Base-by-base conservation (phyloP, 2,888 invertebrate genomes). In the Ischnus inquisitorius region DNA sequence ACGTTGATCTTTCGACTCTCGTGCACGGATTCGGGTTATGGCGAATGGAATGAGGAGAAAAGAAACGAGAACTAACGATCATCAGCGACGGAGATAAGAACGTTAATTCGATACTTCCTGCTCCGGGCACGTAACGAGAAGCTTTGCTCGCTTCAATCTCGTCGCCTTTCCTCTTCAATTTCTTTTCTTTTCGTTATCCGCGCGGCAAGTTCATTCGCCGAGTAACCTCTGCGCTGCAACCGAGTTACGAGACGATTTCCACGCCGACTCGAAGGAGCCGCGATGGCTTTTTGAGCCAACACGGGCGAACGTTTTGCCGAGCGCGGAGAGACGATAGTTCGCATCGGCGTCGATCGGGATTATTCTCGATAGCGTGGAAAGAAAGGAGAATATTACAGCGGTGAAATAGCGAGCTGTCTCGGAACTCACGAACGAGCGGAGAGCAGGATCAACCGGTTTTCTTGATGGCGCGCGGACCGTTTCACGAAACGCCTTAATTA, bases 31-130 rank as follows among this genome's bases (percentile, higher is more conserved):
- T 79, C 54, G 71, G 39, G 34, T 6, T 34, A 34, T 65, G 41
- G 48, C 65, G 57, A 43, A 8, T 34, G 68, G 28, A 57, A 68
- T 67, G 69, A 46, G 41, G 41, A 12, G 64, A 72, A 54, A 65
- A 71, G 64, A 79, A 72, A 72, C 57, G 65, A 79, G 79, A 65
- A 57, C 54, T 67, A 41, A 76, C 71, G 51, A 71, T 83, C 84
- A 82, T 65, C 48, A 34, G 79, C 84, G 74, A 85, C 81, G 78
- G 85, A 84, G 86, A 87, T 89, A 90, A 89, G 88, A 87, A 84
- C 87, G 89, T 90, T 91, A 90, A 91, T 91, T 91, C 87, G 89
- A 91, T 90, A 91, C 90, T 90, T 91, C 91, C 91, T 91, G 90
- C 89, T 89, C 76, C 8, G 4, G 77, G 74, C 87, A 39, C 46